Evolutionary conservation across 2,888 invertebrate genomes (phyloP).

Genomic region (Diloba caeruleocephala): DNA sequence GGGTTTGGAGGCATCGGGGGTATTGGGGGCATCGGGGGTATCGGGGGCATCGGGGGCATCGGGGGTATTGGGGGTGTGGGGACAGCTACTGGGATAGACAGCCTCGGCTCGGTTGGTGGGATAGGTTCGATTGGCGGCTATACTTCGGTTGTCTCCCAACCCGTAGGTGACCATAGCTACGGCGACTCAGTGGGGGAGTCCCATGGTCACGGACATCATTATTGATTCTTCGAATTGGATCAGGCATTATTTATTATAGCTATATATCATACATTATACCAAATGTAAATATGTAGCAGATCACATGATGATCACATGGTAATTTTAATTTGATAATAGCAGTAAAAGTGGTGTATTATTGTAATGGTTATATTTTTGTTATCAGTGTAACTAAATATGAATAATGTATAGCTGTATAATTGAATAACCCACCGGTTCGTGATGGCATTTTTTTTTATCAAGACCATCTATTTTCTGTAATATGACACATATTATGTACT

Average conservation of each 20-base stretch:
- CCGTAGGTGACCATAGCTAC: slow-evolving; percentile 16
- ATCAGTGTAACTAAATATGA: too few species aligned
- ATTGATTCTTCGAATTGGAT: background rate
- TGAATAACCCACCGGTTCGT: too few species aligned
- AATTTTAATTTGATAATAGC: too few species aligned
- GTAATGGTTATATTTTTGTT: too few species aligned
- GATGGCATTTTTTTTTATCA: too few species aligned
- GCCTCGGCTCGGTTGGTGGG: slow-evolving; percentile 1
- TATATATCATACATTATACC: too few species aligned
- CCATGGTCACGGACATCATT: slow-evolving; percentile 62
- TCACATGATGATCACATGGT: background rate
- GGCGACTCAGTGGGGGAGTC: slow-evolving; percentile 31
- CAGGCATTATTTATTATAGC: slow-evolving; percentile 22
- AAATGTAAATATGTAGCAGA: slow-evolving; percentile 13
- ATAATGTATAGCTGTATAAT: too few species aligned
- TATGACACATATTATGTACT: too few species aligned
- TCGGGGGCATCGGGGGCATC: slow-evolving; percentile 27
- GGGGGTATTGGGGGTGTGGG: slow-evolving; percentile 14
- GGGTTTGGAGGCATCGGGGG: slow-evolving; percentile 24
- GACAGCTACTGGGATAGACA: slow-evolving; percentile 18
- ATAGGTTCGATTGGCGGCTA: slow-evolving; percentile 14
- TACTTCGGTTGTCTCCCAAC: slow-evolving; percentile 22
- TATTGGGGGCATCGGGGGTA: slow-evolving; percentile 16
- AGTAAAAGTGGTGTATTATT: too few species aligned
- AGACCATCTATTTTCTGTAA: too few species aligned